These are phyloP conservation scores for Chaetogeoica ovagalla DNA, from an alignment of 2,888 invertebrate genomes.

Conservation along the genomic window DNA sequence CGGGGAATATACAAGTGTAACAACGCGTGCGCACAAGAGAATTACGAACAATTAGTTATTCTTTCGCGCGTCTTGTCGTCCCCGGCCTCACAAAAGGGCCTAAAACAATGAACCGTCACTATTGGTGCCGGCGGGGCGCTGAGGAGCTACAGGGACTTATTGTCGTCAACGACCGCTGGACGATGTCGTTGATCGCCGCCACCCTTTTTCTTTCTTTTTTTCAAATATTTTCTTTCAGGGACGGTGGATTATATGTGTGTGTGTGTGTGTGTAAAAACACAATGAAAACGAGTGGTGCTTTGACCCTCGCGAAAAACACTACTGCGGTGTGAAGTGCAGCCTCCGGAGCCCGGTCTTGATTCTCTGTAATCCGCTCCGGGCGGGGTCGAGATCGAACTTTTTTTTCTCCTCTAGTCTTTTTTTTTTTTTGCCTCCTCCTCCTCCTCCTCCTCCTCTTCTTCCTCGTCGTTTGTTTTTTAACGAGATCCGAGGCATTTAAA, in stretches of 20 bases:
- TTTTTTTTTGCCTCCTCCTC: not conserved
- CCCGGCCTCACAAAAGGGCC: conserved; percentile 9
- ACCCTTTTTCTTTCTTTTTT: not conserved
- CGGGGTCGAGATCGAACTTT: conserved; percentile 9
- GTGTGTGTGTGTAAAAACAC: not conserved
- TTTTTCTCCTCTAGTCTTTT: not conserved
- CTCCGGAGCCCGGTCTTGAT: conserved; percentile 20
- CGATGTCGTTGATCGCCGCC: conserved; percentile 17
- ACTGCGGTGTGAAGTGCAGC: conserved; percentile 1
- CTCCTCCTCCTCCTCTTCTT: too few relatives aligned
- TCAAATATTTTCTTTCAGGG: not conserved
- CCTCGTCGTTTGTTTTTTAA: not conserved
- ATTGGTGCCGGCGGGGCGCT: not conserved
- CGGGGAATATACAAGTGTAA: not conserved
- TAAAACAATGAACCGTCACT: conserved; percentile 20
- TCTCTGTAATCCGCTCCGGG: not conserved
- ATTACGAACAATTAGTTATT: conserved; percentile 51
- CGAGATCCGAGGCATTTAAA: not conserved
- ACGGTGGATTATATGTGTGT: not conserved
- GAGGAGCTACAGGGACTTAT: not conserved
- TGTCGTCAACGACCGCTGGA: conserved; percentile 15
- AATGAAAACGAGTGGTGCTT: conserved; percentile 31
- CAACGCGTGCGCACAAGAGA: conserved; percentile 3
- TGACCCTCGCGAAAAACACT: conserved; percentile 14
- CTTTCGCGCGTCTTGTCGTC: not conserved